Conservation (phyloP, 2,888 invertebrate species). For the Chrysina gloriosa region DNA sequence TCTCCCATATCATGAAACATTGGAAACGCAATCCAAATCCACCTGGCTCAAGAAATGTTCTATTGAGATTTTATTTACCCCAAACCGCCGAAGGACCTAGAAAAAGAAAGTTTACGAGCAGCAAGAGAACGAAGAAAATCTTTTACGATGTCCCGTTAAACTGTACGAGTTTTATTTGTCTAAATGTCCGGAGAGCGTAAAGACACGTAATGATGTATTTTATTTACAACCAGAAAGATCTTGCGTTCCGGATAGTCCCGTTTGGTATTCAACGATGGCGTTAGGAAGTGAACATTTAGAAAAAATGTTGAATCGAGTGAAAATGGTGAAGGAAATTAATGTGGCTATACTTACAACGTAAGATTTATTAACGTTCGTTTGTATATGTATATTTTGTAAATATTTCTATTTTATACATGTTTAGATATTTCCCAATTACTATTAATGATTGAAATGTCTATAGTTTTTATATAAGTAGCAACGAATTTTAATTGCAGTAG, state of each 20-base stretch:
- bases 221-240: slow-evolving; percentile 89
- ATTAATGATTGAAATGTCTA: too few species aligned
- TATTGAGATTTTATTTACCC: slow-evolving; percentile 85
- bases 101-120: slow-evolving; percentile 85
- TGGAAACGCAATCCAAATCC: slow-evolving; percentile 83
- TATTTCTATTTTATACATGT: slow-evolving; percentile 6
- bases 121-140: slow-evolving; percentile 88
- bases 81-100: slow-evolving; percentile 77
- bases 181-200: slow-evolving; percentile 91
- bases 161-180: slow-evolving; percentile 93
- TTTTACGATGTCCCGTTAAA: slow-evolving; percentile 89
- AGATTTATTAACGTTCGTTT: slow-evolving; percentile 50
- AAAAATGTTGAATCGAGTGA: slow-evolving; percentile 88
- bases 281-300: slow-evolving; percentile 79
- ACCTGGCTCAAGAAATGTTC: slow-evolving; percentile 78
- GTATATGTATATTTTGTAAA: slow-evolving; percentile 27
- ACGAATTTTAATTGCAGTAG: too few species aligned
- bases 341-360: slow-evolving; percentile 78
- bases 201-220: slow-evolving; percentile 88
- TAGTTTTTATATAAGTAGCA: too few species aligned
- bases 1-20: slow-evolving; percentile 91
- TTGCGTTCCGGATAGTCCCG: slow-evolving; percentile 91
- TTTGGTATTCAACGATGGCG: slow-evolving; percentile 90
- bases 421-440: neutral
- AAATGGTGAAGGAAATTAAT: slow-evolving; percentile 88